These are phyloP conservation scores for Melanotus villosus DNA, from an alignment of 2,888 invertebrate species.

Conservation along the genomic window DNA sequence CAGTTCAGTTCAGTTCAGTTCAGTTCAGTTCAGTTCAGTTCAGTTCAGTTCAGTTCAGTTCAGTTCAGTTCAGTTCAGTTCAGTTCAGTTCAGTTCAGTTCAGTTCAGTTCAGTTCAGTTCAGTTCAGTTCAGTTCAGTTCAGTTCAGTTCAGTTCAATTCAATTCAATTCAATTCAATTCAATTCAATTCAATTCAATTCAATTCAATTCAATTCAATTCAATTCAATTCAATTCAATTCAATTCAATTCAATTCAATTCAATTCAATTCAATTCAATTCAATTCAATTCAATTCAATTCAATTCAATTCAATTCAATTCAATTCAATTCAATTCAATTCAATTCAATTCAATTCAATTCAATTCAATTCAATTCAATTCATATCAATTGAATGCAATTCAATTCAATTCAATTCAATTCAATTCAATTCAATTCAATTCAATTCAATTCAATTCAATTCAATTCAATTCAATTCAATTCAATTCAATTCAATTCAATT, in stretches of 20 bases:
- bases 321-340: not conserved
- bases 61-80: too few relatives aligned
- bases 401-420: not conserved
- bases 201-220: not conserved
- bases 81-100: too few relatives aligned
- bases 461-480: not conserved
- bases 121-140: too few relatives aligned
- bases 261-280: not conserved
- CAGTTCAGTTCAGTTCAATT: conserved; percentile 7
- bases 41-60: too few relatives aligned
- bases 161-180: conserved; percentile 7
- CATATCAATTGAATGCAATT: not conserved
- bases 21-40: too few relatives aligned
- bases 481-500: not conserved
- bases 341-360: not conserved
- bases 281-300: not conserved
- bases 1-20: too few relatives aligned
- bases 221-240: not conserved
- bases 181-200: not conserved
- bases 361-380: conserved; percentile 1
- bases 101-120: too few relatives aligned
- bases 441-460: not conserved
- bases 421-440: not conserved
- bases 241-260: not conserved
- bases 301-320: not conserved